Evolutionary conservation across 2,888 invertebrate genomes (phyloP).

Genomic region (Neoascia interrupta): DNA sequence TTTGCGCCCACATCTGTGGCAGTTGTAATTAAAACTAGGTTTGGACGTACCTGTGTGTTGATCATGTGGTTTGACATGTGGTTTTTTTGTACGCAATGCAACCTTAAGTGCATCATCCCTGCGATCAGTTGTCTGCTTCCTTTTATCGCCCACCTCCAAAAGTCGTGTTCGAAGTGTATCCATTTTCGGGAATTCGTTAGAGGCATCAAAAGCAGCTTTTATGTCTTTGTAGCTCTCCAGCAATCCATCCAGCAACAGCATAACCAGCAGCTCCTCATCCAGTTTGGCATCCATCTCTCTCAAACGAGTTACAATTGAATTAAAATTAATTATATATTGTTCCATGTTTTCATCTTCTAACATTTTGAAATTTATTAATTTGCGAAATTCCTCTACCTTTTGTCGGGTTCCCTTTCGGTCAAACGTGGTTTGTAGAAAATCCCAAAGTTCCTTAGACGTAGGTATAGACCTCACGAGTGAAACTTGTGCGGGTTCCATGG

Average conservation of each 20-base stretch:
- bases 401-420: not conserved
- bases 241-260: conserved; percentile 13
- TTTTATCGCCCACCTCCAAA: conserved; percentile 7
- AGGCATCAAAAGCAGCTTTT: conserved; percentile 44
- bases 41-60: conserved; percentile 10
- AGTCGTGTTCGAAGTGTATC: conserved; percentile 12
- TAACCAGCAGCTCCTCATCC: conserved; percentile 34
- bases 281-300: conserved; percentile 40
- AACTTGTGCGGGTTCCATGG: not conserved
- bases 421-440: conserved; percentile 4
- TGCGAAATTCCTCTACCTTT: conserved; percentile 6
- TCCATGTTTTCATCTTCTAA: conserved; percentile 9
- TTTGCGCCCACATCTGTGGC: not conserved
- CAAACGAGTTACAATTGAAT: conserved; percentile 22
- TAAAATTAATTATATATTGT: conserved; percentile 34
- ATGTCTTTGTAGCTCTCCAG: no score
- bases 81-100: not conserved
- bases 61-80: no score
- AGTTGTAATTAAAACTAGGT: conserved; percentile 12
- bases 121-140: not conserved
- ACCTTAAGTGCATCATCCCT: conserved; percentile 7
- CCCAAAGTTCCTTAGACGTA: not conserved
- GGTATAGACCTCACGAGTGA: not conserved
- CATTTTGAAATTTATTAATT: conserved; percentile 20
- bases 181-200: conserved; percentile 26